These are phyloP conservation scores for Dolichoris vasculosae DNA, from an alignment of 1,140 invertebrate species.

Conservation along the genomic window DNA sequence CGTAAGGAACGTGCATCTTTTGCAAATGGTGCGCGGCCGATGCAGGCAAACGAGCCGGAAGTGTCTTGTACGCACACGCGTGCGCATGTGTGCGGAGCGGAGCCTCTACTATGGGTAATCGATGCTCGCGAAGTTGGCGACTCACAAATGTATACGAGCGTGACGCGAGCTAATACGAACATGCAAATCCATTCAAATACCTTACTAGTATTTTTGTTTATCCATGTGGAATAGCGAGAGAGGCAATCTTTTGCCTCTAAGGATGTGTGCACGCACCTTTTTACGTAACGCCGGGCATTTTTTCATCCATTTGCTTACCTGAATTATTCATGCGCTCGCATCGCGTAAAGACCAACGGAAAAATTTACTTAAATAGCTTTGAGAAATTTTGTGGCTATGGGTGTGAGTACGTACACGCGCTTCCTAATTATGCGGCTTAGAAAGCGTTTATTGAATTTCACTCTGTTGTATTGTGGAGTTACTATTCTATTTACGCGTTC, in stretches of 20 bases:
- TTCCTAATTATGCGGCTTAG: not conserved
- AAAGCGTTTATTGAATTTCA: constrained; percentile 3
- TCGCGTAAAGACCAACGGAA: not conserved
- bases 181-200: not conserved
- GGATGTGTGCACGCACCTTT: constrained; percentile 13
- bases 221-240: not conserved
- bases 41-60: constrained; percentile 34
- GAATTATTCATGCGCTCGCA: constrained; percentile 44
- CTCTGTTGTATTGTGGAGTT: not conserved
- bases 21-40: constrained; percentile 42
- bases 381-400: not conserved
- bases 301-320: constrained; percentile 31
- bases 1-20: constrained; percentile 51
- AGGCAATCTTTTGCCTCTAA: not conserved
- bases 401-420: not conserved
- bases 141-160: constrained; percentile 46
- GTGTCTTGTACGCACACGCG: constrained; percentile 29
- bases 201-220: constrained; percentile 17
- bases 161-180: constrained; percentile 36
- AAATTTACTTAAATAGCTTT: constrained; percentile 49
- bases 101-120: not conserved
- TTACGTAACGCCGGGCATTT: constrained; percentile 44
- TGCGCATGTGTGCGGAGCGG: not conserved
- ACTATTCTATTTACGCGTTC: constrained; percentile 19
- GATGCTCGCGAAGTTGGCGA: not conserved